These are phyloP conservation scores for Drosophila prolongata DNA, from an alignment of 2,888 invertebrate genomes.

Conservation along the genomic window DNA sequence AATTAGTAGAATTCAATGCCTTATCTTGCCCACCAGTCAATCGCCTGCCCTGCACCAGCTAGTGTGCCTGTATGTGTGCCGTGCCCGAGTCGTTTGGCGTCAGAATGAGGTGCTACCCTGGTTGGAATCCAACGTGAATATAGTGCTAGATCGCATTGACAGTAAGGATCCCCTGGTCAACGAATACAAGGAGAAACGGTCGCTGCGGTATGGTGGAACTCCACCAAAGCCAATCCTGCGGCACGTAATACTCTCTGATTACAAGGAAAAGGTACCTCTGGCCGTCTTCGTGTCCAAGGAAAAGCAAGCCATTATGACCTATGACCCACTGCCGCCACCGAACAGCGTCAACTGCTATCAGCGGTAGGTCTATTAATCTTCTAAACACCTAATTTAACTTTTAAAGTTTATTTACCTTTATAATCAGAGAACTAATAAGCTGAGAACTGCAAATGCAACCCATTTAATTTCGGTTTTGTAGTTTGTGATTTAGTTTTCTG, in stretches of 20 bases:
- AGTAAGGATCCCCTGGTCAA: slow-evolving; percentile 86
- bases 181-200: slow-evolving; percentile 87
- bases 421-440: no score
- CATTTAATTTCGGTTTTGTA: no score
- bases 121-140: slow-evolving; percentile 90
- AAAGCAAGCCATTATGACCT: slow-evolving; percentile 87
- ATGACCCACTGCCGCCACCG: slow-evolving; percentile 91
- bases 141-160: slow-evolving; percentile 88
- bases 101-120: slow-evolving; percentile 90
- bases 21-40: slow-evolving; percentile 83
- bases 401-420: no score
- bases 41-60: slow-evolving; percentile 89
- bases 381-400: no score
- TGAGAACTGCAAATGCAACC: no score
- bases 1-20: slow-evolving; percentile 2
- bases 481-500: no score
- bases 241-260: slow-evolving; percentile 85
- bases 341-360: slow-evolving; percentile 91
- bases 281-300: slow-evolving; percentile 83
- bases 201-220: slow-evolving; percentile 75
- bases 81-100: slow-evolving; percentile 92
- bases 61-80: slow-evolving; percentile 89
- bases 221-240: slow-evolving; percentile 83
- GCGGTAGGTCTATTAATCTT: slow-evolving; percentile 82
- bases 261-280: slow-evolving; percentile 85